Percentiles rank a stretch among this genome's conserved stretches.
Conservation (phyloP, 64 coral and sea anemone species). For the Porites lutea region DNA sequence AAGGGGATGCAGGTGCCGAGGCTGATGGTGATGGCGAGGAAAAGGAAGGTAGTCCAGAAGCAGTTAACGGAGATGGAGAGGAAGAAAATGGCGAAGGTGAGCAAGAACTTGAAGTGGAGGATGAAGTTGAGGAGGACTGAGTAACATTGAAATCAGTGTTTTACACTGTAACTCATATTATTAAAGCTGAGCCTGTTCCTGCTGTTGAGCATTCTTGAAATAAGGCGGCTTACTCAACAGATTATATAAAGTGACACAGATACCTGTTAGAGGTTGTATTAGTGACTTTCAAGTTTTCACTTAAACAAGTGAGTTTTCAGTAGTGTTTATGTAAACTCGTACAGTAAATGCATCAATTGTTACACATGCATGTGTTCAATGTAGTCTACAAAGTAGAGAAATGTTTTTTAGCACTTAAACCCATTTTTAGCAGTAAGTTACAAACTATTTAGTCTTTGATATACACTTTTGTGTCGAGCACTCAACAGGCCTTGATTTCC, state of each 20-base stretch:
- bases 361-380: neutral
- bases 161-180: neutral
- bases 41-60: slow-evolving; percentile 66
- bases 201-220: no score
- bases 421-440: neutral
- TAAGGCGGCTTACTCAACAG: no score
- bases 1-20: slow-evolving; percentile 45
- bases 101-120: slow-evolving; percentile 41
- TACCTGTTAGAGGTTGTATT: no score
- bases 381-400: neutral
- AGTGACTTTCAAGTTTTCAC: no score
- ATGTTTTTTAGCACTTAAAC: neutral
- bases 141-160: neutral
- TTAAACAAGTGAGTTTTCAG: no score
- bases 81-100: slow-evolving; percentile 60
- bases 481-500: neutral
- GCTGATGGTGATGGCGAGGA: slow-evolving; percentile 59
- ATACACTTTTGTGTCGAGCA: neutral
- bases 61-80: slow-evolving; percentile 73
- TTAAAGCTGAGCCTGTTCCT: no score
- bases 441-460: no score
- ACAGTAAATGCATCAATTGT: no score
- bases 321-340: no score
- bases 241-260: no score
- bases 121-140: slow-evolving; percentile 50